Conservation (phyloP, 2,113 vertebrate species). For the Cyphomyrus discorhynchus region DNA sequence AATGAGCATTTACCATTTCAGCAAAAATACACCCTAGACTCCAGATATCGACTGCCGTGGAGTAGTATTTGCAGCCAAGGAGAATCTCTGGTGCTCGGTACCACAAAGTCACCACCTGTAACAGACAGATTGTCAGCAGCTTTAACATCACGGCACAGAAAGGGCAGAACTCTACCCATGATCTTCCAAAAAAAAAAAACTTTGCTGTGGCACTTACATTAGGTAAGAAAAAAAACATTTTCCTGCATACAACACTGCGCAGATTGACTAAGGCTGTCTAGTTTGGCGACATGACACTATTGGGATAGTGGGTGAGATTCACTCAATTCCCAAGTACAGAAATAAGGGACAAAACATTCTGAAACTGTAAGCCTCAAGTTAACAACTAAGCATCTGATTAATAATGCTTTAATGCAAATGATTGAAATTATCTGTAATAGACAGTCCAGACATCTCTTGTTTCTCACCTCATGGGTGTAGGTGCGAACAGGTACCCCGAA, state of each 20-base stretch:
- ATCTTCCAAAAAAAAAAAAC: neutral
- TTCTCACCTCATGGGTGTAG: constrained; percentile 85
- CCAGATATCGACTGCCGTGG: constrained; percentile 93
- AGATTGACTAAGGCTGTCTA: neutral
- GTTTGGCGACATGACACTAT: neutral
- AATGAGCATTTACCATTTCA: constrained; percentile 72
- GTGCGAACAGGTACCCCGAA: constrained; percentile 89
- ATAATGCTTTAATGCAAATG: neutral
- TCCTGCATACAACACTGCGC: neutral
- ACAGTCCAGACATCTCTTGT: neutral
- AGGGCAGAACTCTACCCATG: neutral
- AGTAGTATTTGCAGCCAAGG: constrained; percentile 92
- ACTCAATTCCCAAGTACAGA: neutral
- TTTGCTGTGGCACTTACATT: neutral
- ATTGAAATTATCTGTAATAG: neutral
- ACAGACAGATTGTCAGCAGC: neutral
- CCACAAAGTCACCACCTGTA: constrained; percentile 89
- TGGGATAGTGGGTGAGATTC: neutral
- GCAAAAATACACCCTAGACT: constrained; percentile 94
- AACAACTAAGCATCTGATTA: neutral
- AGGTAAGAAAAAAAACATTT: neutral
- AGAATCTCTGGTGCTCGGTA: constrained; percentile 93
- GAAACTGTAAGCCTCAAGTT: neutral
- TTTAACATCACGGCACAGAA: neutral
- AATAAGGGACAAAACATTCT: neutral